phyloP scores from a whole-genome alignment of 64 coral and sea anemone species.

The Pocillopora verrucosa region DNA sequence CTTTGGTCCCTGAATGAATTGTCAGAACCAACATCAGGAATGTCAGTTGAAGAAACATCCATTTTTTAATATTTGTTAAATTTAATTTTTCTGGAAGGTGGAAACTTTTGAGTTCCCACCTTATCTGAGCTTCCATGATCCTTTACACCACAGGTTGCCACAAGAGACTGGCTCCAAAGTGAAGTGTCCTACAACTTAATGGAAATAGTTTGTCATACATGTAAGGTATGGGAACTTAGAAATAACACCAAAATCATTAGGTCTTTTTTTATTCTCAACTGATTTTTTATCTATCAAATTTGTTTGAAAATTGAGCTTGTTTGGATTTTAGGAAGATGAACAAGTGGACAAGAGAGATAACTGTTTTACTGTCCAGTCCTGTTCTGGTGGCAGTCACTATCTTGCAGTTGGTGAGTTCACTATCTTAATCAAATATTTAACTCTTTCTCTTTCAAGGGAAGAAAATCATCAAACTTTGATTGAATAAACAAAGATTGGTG shows the following conservation, averaged over 20 bases:
- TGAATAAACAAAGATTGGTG: too few species aligned
- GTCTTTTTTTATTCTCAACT: too few species aligned
- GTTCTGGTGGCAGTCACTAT: conserved; percentile 62
- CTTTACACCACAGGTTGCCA: conserved; percentile 50
- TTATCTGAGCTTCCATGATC: not conserved
- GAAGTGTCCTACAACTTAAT: conserved; percentile 83
- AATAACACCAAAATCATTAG: too few species aligned
- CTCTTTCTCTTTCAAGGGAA: too few species aligned
- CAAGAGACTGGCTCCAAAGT: conserved; percentile 89
- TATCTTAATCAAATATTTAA: not conserved
- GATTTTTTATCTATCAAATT: too few species aligned
- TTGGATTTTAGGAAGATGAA: conserved; percentile 75
- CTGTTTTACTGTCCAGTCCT: conserved; percentile 83
- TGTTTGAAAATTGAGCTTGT: not conserved
- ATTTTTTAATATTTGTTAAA: too few species aligned
- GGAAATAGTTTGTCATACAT: conserved; percentile 89
- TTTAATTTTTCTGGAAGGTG: too few species aligned
- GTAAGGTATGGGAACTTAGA: conserved; percentile 56
- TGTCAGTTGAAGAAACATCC: too few species aligned
- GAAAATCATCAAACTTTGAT: too few species aligned
- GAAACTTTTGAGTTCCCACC: not conserved
- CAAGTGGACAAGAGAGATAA: conserved; percentile 85
- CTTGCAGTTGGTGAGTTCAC: conserved; percentile 82
- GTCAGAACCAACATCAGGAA: too few species aligned
- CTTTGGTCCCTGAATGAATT: too few species aligned